These are phyloP conservation scores for Cryptocephalus moraei DNA, from an alignment of 2,888 invertebrate genomes.

Conservation along the genomic window DNA sequence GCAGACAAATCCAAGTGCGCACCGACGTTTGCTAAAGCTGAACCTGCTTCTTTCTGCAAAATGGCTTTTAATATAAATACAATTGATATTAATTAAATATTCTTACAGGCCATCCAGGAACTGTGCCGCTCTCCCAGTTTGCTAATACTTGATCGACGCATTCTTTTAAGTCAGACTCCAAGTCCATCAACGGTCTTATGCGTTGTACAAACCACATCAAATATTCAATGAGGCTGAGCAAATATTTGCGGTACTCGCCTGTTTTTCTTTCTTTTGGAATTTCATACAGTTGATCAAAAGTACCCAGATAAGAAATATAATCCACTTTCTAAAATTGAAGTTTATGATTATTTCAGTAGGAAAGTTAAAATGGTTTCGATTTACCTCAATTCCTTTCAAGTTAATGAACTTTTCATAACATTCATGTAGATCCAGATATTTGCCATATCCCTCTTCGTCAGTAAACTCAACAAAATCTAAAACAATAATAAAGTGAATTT, in stretches of 20 bases:
- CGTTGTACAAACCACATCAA: constrained; percentile 71
- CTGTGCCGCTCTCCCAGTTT: constrained; percentile 81
- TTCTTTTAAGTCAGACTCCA: constrained; percentile 66
- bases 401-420: constrained; percentile 95
- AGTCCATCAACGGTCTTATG: constrained; percentile 77
- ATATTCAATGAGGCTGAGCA: constrained; percentile 75
- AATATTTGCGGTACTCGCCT: constrained; percentile 77
- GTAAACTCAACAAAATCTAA: constrained; percentile 86
- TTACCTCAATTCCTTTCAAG: constrained; percentile 87
- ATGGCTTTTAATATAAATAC: background rate
- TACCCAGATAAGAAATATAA: constrained; percentile 88
- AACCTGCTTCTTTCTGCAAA: constrained; percentile 77
- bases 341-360: background rate
- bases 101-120: constrained; percentile 88
- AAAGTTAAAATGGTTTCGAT: background rate
- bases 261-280: constrained; percentile 86
- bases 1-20: constrained; percentile 97
- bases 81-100: background rate
- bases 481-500: constrained; percentile 11
- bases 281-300: constrained; percentile 93
- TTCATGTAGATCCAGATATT: constrained; percentile 93
- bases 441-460: constrained; percentile 98
- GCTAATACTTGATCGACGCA: constrained; percentile 71
- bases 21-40: constrained; percentile 86
- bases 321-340: constrained; percentile 63